Base-by-base conservation (phyloP, 2,888 invertebrate species). In the Empis stercorea region DNA sequence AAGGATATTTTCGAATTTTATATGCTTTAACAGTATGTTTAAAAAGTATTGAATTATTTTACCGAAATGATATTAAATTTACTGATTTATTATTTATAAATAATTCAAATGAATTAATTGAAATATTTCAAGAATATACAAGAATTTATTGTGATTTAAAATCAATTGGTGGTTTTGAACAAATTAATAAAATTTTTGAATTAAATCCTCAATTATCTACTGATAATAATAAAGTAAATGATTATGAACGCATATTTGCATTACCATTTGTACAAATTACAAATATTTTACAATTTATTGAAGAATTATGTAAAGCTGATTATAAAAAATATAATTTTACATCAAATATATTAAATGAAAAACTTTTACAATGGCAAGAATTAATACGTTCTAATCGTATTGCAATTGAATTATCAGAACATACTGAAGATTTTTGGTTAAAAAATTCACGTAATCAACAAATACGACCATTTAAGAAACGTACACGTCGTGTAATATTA, bases 121-220 rank as follows among this genome's bases (percentile, higher is more conserved):
- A 76, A 61, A 73, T 82, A 51, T 84, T 82, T 63, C 80, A 76
- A 64, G 76, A 76, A 63, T 86, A 85, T 71, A 74, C 81, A 41
- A 73, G 78, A 66, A 76, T 78, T 56, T 73, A 84, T 62, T 83
- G 84, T 65, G 81, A 84, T 73, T 74, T 84, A 52, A 79, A 80
- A 59, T 80, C 82, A 55, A 73, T 84, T 52, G 78, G 80, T 59
- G 85, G 84, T 32, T 83, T 84, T 59, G 61, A 71, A 39, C 77
- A 80, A 56, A 79, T 84, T 47, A 76, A 79, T 52, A 76, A 73
- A 63, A 44, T 58, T 73, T 10, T 13, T n/a, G n/a, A 13, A 73
- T 60, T 68, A 76, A 55, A 78, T 78, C 61, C 71, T 71, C 54
- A 75, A 76, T 58, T 74, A 75, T 57, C 64, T 76, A 34, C 76